phyloP scores from a whole-genome alignment of 2,113 vertebrate genomes.

The Butorides virescens region DNA sequence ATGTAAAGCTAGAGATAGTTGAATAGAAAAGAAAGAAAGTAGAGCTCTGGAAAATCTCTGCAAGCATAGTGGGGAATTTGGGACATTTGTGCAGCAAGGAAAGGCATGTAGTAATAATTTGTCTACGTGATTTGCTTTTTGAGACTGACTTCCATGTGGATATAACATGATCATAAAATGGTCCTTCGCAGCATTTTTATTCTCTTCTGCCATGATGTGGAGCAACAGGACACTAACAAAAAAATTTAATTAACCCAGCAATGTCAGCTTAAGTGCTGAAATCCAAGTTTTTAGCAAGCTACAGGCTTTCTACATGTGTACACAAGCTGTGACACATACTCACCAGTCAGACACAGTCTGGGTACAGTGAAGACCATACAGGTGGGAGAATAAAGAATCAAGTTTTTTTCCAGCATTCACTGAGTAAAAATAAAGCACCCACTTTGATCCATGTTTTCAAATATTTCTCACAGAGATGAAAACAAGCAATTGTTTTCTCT shows the following conservation, averaged over 20 bases:
- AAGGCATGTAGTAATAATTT: background rate
- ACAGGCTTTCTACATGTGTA: background rate
- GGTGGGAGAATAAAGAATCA: background rate
- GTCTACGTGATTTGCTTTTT: background rate
- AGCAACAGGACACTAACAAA: background rate
- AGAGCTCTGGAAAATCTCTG: slow-evolving; percentile 33
- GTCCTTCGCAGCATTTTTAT: background rate
- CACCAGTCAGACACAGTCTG: background rate
- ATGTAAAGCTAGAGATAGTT: background rate
- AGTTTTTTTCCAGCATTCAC: background rate
- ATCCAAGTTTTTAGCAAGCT: background rate
- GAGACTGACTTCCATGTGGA: background rate
- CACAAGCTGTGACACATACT: background rate
- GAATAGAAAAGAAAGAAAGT: background rate
- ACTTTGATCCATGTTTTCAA: background rate
- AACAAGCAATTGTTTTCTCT: background rate
- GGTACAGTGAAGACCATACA: background rate
- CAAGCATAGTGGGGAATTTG: background rate
- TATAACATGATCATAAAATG: background rate
- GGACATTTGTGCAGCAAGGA: background rate
- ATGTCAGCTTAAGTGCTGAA: background rate
- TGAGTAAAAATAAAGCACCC: background rate
- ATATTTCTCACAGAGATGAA: slow-evolving; percentile 2
- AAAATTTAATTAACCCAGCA: background rate
- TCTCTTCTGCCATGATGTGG: background rate